Conservation (phyloP, 2,113 vertebrate genomes). For the Carlito syrichta region DNA sequence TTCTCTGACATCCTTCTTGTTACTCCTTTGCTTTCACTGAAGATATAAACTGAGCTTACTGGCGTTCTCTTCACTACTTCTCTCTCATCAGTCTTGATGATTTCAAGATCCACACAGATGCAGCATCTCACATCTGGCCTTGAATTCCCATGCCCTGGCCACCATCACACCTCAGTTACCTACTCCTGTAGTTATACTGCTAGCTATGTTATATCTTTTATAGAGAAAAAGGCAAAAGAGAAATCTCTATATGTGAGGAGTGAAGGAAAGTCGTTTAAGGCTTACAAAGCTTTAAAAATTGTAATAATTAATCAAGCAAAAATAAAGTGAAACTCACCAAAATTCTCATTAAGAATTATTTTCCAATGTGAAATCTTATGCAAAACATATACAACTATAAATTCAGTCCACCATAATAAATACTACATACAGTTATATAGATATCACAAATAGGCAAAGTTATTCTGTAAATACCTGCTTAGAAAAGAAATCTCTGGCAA, state of each 20-base stretch:
- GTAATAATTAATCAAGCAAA: background rate
- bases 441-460: background rate
- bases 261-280: background rate
- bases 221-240: no score
- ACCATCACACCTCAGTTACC: no score
- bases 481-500: conserved; percentile 56
- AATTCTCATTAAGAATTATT: background rate
- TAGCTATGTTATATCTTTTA: no score
- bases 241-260: background rate
- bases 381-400: background rate
- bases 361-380: background rate
- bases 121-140: background rate
- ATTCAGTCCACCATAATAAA: background rate
- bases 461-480: no score
- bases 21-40: no score
- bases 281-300: background rate
- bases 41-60: background rate
- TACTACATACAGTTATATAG: background rate
- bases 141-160: background rate
- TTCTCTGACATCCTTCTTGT: no score
- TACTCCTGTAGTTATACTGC: no score
- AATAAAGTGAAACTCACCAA: background rate
- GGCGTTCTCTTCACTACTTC: no score
- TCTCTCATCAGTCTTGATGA: background rate
- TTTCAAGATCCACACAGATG: background rate